A percentile compares a stretch with the other conserved stretches of the same genome.
Evolutionary conservation across 2,797 vertebrate species (phyloP).

Genomic region (Galagoides demidoff): DNA sequence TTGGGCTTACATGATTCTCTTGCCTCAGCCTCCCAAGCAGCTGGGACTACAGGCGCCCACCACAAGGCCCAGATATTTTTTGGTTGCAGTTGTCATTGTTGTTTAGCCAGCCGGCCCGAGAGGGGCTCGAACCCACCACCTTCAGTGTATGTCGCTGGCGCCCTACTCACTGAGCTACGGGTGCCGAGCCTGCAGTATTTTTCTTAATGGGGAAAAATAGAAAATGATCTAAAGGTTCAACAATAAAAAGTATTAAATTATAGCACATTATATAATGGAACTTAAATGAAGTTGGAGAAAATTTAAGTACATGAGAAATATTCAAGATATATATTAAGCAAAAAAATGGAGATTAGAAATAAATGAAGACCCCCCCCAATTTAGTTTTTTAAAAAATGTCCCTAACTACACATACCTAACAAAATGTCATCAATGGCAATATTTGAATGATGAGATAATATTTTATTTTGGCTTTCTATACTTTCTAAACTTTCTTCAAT

Average conservation of each 20-base stretch:
- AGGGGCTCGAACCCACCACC: no score
- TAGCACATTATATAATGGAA: neutral
- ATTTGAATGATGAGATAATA: neutral
- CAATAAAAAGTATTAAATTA: constrained; percentile 39
- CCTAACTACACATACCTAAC: neutral
- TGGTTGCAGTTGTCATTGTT: no score
- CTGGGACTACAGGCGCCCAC: no score
- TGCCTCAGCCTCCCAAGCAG: no score
- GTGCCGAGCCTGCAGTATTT: neutral
- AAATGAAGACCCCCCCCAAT: neutral
- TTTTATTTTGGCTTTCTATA: neutral
- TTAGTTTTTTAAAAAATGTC: neutral
- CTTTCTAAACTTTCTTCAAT: constrained; percentile 29
- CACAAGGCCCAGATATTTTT: no score
- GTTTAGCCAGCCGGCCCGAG: no score
- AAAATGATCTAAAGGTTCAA: constrained; percentile 12
- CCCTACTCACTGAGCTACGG: no score
- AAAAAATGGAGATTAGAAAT: constrained; percentile 39
- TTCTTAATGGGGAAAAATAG: constrained; percentile 31
- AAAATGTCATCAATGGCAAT: neutral
- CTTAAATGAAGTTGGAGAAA: neutral
- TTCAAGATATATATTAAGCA: neutral
- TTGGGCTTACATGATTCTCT: no score
- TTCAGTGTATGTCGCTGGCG: no score
- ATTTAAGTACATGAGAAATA: constrained; percentile 27